Evolutionary conservation across 1,140 invertebrate species (phyloP).

Genomic region (Ruditapes philippinarum): DNA sequence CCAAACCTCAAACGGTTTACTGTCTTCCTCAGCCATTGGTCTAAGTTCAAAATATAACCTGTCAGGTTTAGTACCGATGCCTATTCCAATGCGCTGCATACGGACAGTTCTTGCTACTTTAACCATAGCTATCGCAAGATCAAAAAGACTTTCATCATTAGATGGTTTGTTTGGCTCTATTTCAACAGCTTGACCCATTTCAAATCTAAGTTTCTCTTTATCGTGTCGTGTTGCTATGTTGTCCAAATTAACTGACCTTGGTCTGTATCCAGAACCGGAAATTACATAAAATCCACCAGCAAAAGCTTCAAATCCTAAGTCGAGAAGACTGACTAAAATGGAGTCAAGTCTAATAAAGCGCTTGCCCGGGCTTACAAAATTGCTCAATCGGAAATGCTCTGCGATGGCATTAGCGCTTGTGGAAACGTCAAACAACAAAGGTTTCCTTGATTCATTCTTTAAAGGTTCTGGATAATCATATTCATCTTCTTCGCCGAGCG

Average conservation of each 20-base stretch:
- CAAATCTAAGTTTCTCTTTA: constrained; percentile 14
- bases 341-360: constrained; percentile 45
- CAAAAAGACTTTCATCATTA: constrained; percentile 26
- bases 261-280: constrained; percentile 45
- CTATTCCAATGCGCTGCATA: constrained; percentile 12
- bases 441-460: constrained; percentile 36
- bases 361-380: constrained; percentile 17
- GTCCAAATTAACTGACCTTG: constrained; percentile 21
- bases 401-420: not conserved
- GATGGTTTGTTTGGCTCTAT: constrained; percentile 26
- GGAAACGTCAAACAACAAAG: constrained; percentile 39
- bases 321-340: constrained; percentile 8
- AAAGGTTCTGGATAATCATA: constrained; percentile 39
- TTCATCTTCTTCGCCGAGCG: constrained; percentile 42
- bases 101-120: not conserved
- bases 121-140: constrained; percentile 5
- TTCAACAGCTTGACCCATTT: constrained; percentile 53
- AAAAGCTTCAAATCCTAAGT: constrained; percentile 1
- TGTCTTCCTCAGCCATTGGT: constrained; percentile 15
- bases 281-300: constrained; percentile 24
- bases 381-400: not conserved
- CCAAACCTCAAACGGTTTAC: not conserved
- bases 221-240: constrained; percentile 46
- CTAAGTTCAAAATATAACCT: constrained; percentile 31
- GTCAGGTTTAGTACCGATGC: constrained; percentile 37